phyloP scores from a whole-genome alignment of 2,888 invertebrate genomes.

The Matsumyia berberina region DNA sequence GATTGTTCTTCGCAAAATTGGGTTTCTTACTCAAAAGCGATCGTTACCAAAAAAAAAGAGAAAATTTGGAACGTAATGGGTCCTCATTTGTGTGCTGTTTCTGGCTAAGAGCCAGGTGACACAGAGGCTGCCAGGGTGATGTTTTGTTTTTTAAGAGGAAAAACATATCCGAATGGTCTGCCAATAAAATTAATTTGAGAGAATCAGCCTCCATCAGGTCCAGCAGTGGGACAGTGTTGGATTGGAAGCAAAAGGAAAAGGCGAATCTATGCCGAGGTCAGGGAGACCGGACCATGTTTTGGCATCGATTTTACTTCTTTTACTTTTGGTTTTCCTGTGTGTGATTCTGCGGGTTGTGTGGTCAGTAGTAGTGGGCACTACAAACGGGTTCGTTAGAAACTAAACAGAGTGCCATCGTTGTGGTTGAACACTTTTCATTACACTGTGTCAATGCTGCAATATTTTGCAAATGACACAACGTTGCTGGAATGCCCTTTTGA shows the following conservation, averaged over 20 bases:
- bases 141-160: slow-evolving; percentile 8
- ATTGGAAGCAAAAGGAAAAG: slow-evolving; percentile 22
- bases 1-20: slow-evolving; percentile 27
- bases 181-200: slow-evolving; percentile 49
- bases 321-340: not conserved
- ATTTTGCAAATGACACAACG: not conserved
- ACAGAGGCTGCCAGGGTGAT: slow-evolving; percentile 50
- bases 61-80: slow-evolving; percentile 24
- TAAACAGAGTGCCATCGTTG: not conserved
- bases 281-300: slow-evolving; percentile 39
- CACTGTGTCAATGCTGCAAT: slow-evolving; percentile 2
- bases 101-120: slow-evolving; percentile 70
- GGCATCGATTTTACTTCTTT: not conserved
- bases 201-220: not conserved
- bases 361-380: slow-evolving; percentile 6
- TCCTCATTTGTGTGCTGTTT: slow-evolving; percentile 38
- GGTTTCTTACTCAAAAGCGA: slow-evolving; percentile 5
- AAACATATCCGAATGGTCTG: slow-evolving; percentile 39
- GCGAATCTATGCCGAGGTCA: slow-evolving; percentile 38
- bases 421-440: slow-evolving; percentile 14
- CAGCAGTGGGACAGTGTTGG: slow-evolving; percentile 25
- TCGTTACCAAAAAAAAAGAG: slow-evolving; percentile 26
- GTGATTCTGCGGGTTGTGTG: slow-evolving; percentile 14
- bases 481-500: not conserved
- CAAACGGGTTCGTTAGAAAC: slow-evolving; percentile 1